A percentile compares a stretch with the other conserved stretches of the same genome.
phyloP scores from a whole-genome alignment of 2,113 vertebrate species.

The Amblyornis subalaris region DNA sequence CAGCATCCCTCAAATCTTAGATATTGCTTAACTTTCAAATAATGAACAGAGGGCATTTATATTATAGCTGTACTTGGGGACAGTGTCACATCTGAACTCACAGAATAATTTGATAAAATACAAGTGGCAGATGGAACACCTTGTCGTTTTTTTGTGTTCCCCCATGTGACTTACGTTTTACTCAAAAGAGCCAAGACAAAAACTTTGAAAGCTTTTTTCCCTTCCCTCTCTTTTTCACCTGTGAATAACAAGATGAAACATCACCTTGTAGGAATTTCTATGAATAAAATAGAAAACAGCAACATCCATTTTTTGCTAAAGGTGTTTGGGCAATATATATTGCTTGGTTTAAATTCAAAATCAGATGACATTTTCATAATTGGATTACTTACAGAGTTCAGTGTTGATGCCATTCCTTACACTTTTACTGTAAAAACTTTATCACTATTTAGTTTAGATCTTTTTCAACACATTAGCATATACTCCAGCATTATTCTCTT shows the following conservation, averaged over 20 bases:
- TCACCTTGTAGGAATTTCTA: not conserved
- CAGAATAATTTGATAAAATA: not conserved
- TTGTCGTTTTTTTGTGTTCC: not conserved
- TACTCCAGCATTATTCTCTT: not conserved
- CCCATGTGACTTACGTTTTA: not conserved
- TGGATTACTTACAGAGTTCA: not conserved
- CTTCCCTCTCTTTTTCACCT: fast-evolving
- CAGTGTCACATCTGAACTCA: not conserved
- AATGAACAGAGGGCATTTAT: not conserved
- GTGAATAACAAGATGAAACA: not conserved
- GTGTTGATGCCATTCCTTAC: not conserved
- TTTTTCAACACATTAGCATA: not conserved
- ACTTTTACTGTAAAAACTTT: not conserved
- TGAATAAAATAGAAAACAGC: not conserved
- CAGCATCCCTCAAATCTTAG: not conserved
- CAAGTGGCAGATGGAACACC: not conserved
- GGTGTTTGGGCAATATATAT: not conserved
- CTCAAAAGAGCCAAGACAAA: not conserved
- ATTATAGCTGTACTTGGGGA: not conserved
- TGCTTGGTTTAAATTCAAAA: not conserved
- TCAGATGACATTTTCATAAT: not conserved
- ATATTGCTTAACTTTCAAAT: not conserved
- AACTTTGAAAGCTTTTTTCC: not conserved
- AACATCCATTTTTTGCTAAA: not conserved
- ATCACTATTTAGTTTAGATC: not conserved